These are phyloP conservation scores for Sardina pilchardus DNA, from an alignment of 2,113 vertebrate species.

Conservation along the genomic window DNA sequence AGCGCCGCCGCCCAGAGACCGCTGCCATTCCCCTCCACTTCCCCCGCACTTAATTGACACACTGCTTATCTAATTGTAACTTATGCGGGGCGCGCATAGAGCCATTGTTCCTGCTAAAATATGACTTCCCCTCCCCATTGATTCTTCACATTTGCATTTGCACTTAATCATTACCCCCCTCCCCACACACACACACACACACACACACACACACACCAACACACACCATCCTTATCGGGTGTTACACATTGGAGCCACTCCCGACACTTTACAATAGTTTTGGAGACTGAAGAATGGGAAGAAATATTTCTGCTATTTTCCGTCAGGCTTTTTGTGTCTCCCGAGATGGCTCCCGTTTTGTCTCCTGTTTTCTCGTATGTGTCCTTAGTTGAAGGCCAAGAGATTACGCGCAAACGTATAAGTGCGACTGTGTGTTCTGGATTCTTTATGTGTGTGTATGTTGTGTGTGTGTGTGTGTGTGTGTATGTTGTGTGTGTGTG, in stretches of 20 bases:
- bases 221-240: slow-evolving; percentile 19
- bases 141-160: slow-evolving; percentile 42
- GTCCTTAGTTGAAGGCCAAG: background rate
- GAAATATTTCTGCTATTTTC: background rate
- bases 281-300: slow-evolving; percentile 16
- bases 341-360: background rate
- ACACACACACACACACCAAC: no score
- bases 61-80: slow-evolving; percentile 39
- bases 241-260: slow-evolving; percentile 40
- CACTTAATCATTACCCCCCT: slow-evolving; percentile 26
- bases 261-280: slow-evolving; percentile 31
- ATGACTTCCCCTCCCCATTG: slow-evolving; percentile 31
- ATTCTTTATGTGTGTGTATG: background rate
- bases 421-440: background rate
- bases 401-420: background rate
- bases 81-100: slow-evolving; percentile 31
- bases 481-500: slow-evolving; percentile 16
- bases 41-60: slow-evolving; percentile 34
- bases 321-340: background rate
- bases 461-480: slow-evolving; percentile 25
- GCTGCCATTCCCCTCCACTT: slow-evolving; percentile 27
- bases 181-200: no score
- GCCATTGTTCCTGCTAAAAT: slow-evolving; percentile 39
- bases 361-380: no score
- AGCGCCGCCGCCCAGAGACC: background rate